Evolutionary conservation across 2,797 vertebrate genomes (phyloP).

Genomic region (Parauchenoglanis punctatus): DNA sequence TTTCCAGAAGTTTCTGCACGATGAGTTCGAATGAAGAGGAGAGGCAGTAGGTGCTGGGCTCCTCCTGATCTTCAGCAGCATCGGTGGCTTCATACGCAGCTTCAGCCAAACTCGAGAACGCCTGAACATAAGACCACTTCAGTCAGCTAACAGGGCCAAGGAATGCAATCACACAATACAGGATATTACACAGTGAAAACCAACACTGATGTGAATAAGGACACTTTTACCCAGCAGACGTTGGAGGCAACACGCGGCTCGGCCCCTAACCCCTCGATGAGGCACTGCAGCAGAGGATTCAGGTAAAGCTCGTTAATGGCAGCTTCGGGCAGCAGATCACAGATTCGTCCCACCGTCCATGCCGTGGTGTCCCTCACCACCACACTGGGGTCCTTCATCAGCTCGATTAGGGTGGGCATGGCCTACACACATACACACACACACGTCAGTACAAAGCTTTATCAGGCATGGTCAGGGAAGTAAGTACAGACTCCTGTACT

Average conservation of each 20-base stretch:
- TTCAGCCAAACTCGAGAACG: constrained; percentile 96
- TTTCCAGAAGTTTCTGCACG: constrained; percentile 96
- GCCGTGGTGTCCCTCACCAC: constrained; percentile 96
- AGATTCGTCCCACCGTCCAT: constrained; percentile 96
- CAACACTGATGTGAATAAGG: background rate
- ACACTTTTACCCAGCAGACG: constrained; percentile 88
- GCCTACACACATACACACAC: constrained; percentile 72
- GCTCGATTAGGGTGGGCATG: constrained; percentile 94
- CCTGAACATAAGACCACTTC: constrained; percentile 69
- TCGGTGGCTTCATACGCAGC: constrained; percentile 97
- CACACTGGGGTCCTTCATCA: constrained; percentile 97
- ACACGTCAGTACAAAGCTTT: background rate
- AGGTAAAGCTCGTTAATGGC: constrained; percentile 95
- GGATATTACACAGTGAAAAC: background rate
- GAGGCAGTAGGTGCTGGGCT: constrained; percentile 93
- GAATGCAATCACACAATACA: background rate
- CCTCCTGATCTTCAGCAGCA: constrained; percentile 93
- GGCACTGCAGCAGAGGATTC: constrained; percentile 89
- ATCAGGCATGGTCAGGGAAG: no score
- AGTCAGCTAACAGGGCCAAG: background rate
- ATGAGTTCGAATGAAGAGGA: constrained; percentile 96
- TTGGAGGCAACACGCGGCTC: constrained; percentile 96
- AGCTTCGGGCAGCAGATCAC: constrained; percentile 93
- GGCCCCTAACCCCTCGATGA: constrained; percentile 93
- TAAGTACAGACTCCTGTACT: background rate